Conservation (phyloP, 2,888 invertebrate species). For the Hemicrepidius hirtus region DNA sequence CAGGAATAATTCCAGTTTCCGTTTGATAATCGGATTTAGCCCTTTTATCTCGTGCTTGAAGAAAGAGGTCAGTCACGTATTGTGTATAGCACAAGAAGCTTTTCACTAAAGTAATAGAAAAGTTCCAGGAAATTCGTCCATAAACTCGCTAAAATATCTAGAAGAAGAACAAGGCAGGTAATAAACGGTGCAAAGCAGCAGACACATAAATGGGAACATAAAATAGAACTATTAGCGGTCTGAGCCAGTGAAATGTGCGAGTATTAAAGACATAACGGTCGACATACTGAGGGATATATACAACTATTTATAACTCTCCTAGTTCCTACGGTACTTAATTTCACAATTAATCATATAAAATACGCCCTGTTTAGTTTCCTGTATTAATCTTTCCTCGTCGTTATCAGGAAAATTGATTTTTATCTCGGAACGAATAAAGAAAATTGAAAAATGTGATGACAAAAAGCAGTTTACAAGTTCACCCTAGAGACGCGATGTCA, state of each 20-base stretch:
- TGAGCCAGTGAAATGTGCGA: slow-evolving; percentile 40
- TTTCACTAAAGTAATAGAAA: slow-evolving; percentile 34
- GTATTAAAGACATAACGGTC: slow-evolving; percentile 49
- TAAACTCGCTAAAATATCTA: slow-evolving; percentile 38
- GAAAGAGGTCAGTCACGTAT: slow-evolving; percentile 13
- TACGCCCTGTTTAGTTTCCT: neutral
- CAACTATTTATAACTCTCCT: slow-evolving; percentile 42
- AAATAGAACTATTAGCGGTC: slow-evolving; percentile 50
- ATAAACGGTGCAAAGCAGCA: slow-evolving; percentile 31
- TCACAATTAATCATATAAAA: neutral
- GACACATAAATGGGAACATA: slow-evolving; percentile 52
- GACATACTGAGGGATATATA: slow-evolving; percentile 43
- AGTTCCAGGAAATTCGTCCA: slow-evolving; percentile 30
- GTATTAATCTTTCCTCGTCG: slow-evolving; percentile 1
- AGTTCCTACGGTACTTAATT: slow-evolving; percentile 29
- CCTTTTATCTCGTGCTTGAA: neutral
- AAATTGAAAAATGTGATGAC: slow-evolving; percentile 29
- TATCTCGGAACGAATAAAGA: neutral
- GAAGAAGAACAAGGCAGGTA: slow-evolving; percentile 39
- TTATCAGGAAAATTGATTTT: slow-evolving; percentile 10
- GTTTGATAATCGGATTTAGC: slow-evolving; percentile 12
- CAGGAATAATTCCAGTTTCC: neutral
- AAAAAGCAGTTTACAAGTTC: slow-evolving; percentile 15
- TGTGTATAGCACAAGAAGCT: no score
- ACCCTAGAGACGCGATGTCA: slow-evolving; percentile 18